Base-by-base conservation (phyloP, 2,797 vertebrate species). In the Pipistrellus nathusii region DNA sequence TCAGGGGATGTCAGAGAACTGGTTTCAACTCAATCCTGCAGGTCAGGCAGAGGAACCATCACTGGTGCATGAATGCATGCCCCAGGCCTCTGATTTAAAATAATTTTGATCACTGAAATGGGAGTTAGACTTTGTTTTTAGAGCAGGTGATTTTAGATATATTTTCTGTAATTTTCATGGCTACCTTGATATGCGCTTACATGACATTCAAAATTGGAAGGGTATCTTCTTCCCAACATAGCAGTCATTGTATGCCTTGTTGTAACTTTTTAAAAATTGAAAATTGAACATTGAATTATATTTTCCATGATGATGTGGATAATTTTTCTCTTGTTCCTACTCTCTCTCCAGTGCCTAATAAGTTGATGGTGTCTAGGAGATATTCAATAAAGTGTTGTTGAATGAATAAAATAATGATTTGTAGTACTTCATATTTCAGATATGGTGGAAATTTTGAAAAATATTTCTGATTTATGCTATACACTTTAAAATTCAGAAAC, bases 351-450 rank as follows among this genome's bases (percentile, higher is more conserved):
- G 30, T 4, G 20, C 53, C 35, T 84, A 59, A 88, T 59, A 78
- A 88, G 72, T 48, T 25, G 69, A 21, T 64, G 46, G 2, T 86
- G 17, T 57, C 23, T 75, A 72, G 18, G 12, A 71, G 7, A 2
- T 51, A 68, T 32, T 72, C 48, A 62, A 18, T 38, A 46, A 93
- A 59, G 0, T 5, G 21, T 35, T 77, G 3, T 64, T 59, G 10
- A 83, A 82, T 59, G 18, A 85, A 59, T 90, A 23, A 91, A 85
- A 93, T 30, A 85, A 83, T 38, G 13, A 80, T 84, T 11, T 86
- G 93, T 20, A 84, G 2, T 48, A 86, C 6, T 86, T 91, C 5
- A 88, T 44, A 30, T 48, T 82, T 81, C 62, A 91, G 46, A 68
- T 78, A 85, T 35, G 6, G 55, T n/a, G 5, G 41, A 72, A 30